phyloP scores from a whole-genome alignment of 2,113 vertebrate species.

The Petroica traversi region DNA sequence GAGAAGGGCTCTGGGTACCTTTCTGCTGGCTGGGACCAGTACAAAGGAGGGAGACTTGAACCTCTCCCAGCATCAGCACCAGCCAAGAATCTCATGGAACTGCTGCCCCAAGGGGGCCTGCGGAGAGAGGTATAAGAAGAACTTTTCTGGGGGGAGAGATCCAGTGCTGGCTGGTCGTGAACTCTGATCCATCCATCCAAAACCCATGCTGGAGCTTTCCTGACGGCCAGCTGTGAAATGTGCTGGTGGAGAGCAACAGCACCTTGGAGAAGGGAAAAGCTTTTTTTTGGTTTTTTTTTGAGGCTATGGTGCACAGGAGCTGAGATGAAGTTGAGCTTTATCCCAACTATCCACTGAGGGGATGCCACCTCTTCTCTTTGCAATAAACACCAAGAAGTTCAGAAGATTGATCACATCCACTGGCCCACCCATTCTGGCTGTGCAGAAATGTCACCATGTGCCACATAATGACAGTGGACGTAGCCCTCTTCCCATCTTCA shows the following conservation, averaged over 20 bases:
- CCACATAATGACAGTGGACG: neutral
- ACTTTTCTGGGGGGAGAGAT: neutral
- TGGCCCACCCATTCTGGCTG: neutral
- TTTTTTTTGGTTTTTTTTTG: neutral
- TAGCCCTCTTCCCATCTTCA: accelerated
- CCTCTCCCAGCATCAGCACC: neutral
- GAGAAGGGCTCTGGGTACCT: neutral
- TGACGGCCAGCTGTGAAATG: neutral
- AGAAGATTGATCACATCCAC: neutral
- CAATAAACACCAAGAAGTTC: neutral
- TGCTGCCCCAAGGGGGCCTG: neutral
- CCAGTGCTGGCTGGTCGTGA: accelerated
- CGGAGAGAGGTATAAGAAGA: neutral
- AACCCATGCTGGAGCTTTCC: neutral
- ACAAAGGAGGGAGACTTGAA: neutral
- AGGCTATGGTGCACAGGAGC: neutral
- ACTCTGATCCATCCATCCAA: neutral
- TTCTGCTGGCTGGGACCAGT: neutral
- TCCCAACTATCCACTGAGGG: neutral
- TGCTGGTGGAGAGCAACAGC: neutral
- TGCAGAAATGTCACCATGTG: neutral
- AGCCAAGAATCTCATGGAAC: neutral
- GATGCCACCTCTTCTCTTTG: neutral
- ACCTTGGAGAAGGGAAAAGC: neutral
- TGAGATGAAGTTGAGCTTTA: neutral